Conservation (phyloP, 2,113 vertebrate genomes). For the Semicossyphus pulcher region DNA sequence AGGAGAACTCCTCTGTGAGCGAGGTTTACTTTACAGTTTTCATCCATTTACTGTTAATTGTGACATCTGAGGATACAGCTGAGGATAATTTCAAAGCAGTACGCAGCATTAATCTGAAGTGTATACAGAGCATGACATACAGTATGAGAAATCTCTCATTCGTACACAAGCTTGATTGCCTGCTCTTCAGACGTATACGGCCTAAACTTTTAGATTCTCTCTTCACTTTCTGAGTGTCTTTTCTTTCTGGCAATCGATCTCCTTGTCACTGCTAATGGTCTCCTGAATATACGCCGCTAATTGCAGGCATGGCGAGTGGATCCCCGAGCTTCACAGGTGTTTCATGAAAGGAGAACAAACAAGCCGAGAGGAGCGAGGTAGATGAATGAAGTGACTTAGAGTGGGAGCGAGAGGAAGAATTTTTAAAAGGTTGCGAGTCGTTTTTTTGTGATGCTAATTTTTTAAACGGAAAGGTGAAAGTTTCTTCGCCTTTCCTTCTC, state of each 20-base stretch:
- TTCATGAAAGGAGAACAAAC: constrained; percentile 66
- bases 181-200: constrained; percentile 35
- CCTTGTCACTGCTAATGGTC: constrained; percentile 19
- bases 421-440: constrained; percentile 60
- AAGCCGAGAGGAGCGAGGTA: constrained; percentile 20
- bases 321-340: constrained; percentile 67
- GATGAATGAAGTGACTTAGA: constrained; percentile 44
- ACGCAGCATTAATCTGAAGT: background rate
- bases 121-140: background rate
- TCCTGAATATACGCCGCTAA: constrained; percentile 45
- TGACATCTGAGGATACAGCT: background rate
- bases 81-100: background rate
- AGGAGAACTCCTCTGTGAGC: background rate
- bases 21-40: background rate
- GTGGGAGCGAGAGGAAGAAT: constrained; percentile 39
- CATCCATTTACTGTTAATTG: background rate
- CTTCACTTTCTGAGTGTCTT: constrained; percentile 7
- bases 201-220: constrained; percentile 43
- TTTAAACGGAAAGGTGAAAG: constrained; percentile 36
- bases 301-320: constrained; percentile 50
- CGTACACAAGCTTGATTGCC: background rate
- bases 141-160: constrained; percentile 7
- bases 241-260: constrained; percentile 34
- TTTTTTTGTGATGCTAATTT: constrained; percentile 66
- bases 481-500: constrained; percentile 4